Evolutionary conservation across 2,888 invertebrate genomes (phyloP).

Genomic region (Sarcophaga variegata): DNA sequence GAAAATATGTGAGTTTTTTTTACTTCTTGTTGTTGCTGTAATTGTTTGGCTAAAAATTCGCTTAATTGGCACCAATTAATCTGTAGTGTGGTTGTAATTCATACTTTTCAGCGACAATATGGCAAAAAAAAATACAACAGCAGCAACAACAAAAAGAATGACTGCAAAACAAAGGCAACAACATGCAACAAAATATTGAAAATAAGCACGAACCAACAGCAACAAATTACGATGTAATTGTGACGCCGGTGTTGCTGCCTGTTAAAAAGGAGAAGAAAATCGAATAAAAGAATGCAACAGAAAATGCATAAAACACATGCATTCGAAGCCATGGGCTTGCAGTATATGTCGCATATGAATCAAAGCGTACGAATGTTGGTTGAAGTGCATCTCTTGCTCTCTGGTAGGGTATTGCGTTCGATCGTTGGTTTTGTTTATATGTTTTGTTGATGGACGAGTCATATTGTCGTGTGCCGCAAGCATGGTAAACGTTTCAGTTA

Average conservation of each 20-base stretch:
- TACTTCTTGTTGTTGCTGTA: constrained; percentile 40
- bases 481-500: constrained; percentile 22
- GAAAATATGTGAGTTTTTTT: neutral
- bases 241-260: constrained; percentile 17
- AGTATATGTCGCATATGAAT: neutral
- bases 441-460: neutral
- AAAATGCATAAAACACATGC: neutral
- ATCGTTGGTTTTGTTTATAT: too few relatives aligned
- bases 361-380: neutral
- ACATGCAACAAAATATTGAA: constrained; percentile 30
- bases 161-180: too few relatives aligned
- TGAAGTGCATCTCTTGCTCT: neutral
- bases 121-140: constrained; percentile 4
- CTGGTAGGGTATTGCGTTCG: constrained; percentile 39
- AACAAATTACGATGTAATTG: constrained; percentile 46
- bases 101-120: constrained; percentile 66
- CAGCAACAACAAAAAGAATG: neutral
- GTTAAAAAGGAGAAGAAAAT: too few relatives aligned
- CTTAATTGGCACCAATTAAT: constrained; percentile 74
- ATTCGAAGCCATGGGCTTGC: neutral
- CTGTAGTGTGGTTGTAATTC: constrained; percentile 71
- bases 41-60: constrained; percentile 67
- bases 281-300: too few relatives aligned
- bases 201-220: constrained; percentile 15
- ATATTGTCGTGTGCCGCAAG: constrained; percentile 62